phyloP scores from a whole-genome alignment of 1,140 invertebrate genomes.

The Lepidurus apus region DNA sequence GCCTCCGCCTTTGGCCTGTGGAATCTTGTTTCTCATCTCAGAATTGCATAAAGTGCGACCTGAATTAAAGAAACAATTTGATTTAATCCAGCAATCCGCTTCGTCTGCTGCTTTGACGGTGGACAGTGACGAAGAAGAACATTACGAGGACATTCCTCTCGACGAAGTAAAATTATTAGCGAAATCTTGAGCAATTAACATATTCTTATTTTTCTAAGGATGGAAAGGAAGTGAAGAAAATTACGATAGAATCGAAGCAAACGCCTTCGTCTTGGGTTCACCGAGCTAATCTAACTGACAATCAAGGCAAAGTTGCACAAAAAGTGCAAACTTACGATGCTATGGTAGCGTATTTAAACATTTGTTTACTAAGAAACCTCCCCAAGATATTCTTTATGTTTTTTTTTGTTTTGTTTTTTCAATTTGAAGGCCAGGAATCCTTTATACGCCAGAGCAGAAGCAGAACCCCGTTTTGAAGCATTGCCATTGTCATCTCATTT shows the following conservation, averaged over 20 bases:
- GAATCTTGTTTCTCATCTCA: slow-evolving; percentile 70
- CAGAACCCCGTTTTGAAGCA: slow-evolving; percentile 27
- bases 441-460: slow-evolving; percentile 20
- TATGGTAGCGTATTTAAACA: neutral
- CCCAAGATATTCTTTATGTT: neutral
- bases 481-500: slow-evolving; percentile 28
- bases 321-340: neutral
- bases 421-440: slow-evolving; percentile 31
- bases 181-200: slow-evolving; percentile 38
- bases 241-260: slow-evolving; percentile 35
- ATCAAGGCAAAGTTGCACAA: slow-evolving; percentile 22
- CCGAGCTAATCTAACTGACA: slow-evolving; percentile 38
- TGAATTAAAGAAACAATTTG: slow-evolving; percentile 37
- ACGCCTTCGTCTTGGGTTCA: slow-evolving; percentile 45
- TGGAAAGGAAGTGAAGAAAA: slow-evolving; percentile 37
- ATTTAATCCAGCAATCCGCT: slow-evolving; percentile 8
- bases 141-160: slow-evolving; percentile 44
- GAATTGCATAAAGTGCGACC: slow-evolving; percentile 53
- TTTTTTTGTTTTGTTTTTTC: too few species aligned
- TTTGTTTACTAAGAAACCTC: neutral
- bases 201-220: slow-evolving; percentile 37
- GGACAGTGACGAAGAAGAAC: slow-evolving; percentile 43
- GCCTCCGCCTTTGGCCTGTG: slow-evolving; percentile 55
- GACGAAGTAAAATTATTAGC: slow-evolving; percentile 47
- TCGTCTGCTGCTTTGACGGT: neutral